phyloP scores from a whole-genome alignment of 2,113 vertebrate genomes.

The Triplophysa rosa region DNA sequence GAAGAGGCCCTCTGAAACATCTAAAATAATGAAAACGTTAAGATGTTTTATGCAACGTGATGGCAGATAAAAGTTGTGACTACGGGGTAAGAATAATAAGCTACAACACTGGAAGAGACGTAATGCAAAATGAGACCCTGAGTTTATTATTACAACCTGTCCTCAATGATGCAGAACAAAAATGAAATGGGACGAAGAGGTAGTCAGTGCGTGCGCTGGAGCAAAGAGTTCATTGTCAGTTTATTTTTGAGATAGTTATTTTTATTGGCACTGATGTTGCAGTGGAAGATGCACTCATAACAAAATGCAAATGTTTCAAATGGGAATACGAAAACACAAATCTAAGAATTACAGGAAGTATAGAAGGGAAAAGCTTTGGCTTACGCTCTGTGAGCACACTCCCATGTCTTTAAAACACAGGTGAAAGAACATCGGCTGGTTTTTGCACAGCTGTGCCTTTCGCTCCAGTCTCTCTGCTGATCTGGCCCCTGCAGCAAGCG shows the following conservation, averaged over 20 bases:
- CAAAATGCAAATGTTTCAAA: not conserved
- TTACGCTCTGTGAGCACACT: not conserved
- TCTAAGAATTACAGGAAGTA: not conserved
- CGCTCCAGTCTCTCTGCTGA: constrained; percentile 28
- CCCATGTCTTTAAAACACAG: not conserved
- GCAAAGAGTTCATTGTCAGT: not conserved
- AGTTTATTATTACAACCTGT: constrained; percentile 37
- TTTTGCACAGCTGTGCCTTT: constrained; percentile 18
- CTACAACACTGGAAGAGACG: constrained; percentile 9
- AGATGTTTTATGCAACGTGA: not conserved
- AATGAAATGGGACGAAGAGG: constrained; percentile 13
- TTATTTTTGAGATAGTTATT: constrained; percentile 17
- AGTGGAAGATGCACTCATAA: not conserved
- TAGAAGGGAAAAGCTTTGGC: not conserved
- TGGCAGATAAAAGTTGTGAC: not conserved
- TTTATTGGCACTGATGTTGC: not conserved
- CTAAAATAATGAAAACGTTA: constrained; percentile 5
- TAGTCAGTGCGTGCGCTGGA: constrained; percentile 15
- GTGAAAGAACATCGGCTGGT: not conserved
- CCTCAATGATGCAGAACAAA: constrained; percentile 24
- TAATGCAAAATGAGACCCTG: constrained; percentile 10
- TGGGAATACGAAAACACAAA: not conserved
- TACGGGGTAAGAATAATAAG: not conserved
- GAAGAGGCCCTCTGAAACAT: not conserved
- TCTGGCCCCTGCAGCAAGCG: constrained; percentile 12